These are phyloP conservation scores for Progne subis DNA, from an alignment of 2,113 vertebrate species.

Conservation along the genomic window DNA sequence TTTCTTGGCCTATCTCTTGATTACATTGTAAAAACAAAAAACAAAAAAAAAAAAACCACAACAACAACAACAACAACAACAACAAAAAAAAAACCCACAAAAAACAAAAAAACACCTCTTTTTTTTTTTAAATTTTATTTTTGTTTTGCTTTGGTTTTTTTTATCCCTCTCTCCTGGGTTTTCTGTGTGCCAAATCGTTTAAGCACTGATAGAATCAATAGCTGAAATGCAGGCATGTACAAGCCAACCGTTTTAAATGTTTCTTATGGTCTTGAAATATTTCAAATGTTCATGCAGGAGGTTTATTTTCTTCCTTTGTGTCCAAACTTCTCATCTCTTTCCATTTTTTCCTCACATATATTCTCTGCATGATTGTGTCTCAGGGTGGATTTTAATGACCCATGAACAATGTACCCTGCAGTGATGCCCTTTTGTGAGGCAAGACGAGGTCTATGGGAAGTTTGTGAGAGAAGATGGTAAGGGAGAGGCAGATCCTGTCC, in stretches of 20 bases:
- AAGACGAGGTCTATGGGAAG: not conserved
- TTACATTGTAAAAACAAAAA: not conserved
- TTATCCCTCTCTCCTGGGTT: not conserved
- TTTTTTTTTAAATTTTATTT: not conserved
- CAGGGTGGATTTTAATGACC: not conserved
- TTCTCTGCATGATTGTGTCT: not conserved
- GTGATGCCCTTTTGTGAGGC: not conserved
- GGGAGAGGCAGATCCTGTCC: not conserved
- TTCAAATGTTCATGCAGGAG: accelerated
- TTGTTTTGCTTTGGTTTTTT: not conserved
- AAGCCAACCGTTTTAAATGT: not conserved
- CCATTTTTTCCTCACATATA: not conserved
- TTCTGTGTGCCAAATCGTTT: not conserved
- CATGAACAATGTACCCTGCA: not conserved
- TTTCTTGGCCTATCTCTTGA: not conserved
- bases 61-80: too few relatives aligned
- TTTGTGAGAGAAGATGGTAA: not conserved
- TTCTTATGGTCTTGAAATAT: not conserved
- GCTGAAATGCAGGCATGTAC: not conserved
- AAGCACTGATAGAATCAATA: not conserved
- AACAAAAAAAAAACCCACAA: too few relatives aligned
- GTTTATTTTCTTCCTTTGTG: not conserved
- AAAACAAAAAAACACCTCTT: too few relatives aligned
- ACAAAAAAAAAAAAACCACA: not conserved
- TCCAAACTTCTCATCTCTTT: not conserved